Percentiles rank a stretch among this genome's conserved stretches.
These are phyloP conservation scores for Cryptocephalus primarius DNA, from an alignment of 2,888 invertebrate genomes.

Conservation along the genomic window DNA sequence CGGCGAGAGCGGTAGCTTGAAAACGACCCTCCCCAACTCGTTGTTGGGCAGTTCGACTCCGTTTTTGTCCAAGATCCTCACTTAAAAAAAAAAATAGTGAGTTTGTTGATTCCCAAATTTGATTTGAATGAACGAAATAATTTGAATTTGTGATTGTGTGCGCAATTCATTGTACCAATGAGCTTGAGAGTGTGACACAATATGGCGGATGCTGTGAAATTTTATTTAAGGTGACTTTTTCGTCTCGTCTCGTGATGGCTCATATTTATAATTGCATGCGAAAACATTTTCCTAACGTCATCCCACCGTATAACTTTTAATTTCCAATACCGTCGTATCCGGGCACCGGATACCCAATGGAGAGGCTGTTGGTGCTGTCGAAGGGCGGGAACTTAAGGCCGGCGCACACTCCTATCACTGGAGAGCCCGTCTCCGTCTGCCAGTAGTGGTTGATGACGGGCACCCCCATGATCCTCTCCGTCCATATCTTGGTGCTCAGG, in stretches of 20 bases:
- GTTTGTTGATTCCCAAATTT: too few relatives aligned
- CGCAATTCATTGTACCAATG: too few relatives aligned
- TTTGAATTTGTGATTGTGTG: too few relatives aligned
- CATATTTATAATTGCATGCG: too few relatives aligned
- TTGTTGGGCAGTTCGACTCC: conserved; percentile 55
- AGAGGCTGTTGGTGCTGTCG: conserved; percentile 47
- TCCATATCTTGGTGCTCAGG: conserved; percentile 75
- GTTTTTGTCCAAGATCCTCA: conserved; percentile 55
- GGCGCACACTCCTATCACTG: conserved; percentile 74
- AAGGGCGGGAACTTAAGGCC: conserved; percentile 54
- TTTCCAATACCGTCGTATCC: conserved; percentile 65
- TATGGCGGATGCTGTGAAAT: too few relatives aligned
- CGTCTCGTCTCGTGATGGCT: too few relatives aligned
- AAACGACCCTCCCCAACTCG: conserved; percentile 74
- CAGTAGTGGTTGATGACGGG: conserved; percentile 91
- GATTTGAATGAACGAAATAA: too few relatives aligned
- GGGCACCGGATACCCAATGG: conserved; percentile 78
- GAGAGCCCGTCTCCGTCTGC: conserved; percentile 93
- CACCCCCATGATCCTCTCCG: conserved; percentile 56
- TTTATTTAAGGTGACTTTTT: too few relatives aligned
- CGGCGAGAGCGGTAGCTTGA: conserved; percentile 81
- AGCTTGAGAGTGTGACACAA: too few relatives aligned
- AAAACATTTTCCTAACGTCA: too few relatives aligned
- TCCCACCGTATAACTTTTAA: too few relatives aligned
- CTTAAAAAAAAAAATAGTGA: conserved; percentile 35